phyloP scores from a whole-genome alignment of 37 sponge, comb jelly and placozoan genomes.

The Petrosia ficiformis region DNA sequence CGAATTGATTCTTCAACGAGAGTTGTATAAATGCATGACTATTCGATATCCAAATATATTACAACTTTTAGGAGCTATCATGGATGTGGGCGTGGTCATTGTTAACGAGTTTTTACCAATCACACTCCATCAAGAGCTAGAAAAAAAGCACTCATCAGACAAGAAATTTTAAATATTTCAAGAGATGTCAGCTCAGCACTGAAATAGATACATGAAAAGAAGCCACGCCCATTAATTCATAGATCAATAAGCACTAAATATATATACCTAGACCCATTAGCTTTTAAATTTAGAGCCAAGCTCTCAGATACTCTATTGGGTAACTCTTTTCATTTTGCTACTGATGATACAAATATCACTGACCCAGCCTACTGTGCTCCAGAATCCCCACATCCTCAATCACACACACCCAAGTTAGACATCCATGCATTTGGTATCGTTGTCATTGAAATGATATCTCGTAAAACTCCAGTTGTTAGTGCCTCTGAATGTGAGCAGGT shows the following conservation, averaged over 20 bases:
- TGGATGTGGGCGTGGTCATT: background rate
- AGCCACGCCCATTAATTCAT: background rate
- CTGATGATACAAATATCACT: background rate
- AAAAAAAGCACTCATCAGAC: background rate
- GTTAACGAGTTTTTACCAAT: background rate
- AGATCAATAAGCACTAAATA: background rate
- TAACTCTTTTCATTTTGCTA: background rate
- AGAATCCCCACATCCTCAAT: background rate
- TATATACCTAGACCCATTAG: background rate
- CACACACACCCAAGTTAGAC: background rate
- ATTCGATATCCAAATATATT: conserved; percentile 1
- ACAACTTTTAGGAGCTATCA: background rate
- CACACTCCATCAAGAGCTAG: background rate
- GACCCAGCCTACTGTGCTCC: conserved; percentile 1
- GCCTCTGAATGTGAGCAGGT: background rate
- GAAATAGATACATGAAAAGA: background rate
- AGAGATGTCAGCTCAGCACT: background rate
- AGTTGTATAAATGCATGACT: background rate
- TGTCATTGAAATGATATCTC: background rate
- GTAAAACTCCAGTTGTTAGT: background rate
- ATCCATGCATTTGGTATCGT: background rate
- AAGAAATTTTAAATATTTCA: background rate
- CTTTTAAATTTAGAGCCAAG: background rate
- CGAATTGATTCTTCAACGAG: background rate
- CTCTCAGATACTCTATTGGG: background rate